Percentiles rank a stretch among this genome's conserved stretches.
These are phyloP conservation scores for Fulmarus glacialis DNA, from an alignment of 2,113 vertebrate genomes.

Conservation along the genomic window DNA sequence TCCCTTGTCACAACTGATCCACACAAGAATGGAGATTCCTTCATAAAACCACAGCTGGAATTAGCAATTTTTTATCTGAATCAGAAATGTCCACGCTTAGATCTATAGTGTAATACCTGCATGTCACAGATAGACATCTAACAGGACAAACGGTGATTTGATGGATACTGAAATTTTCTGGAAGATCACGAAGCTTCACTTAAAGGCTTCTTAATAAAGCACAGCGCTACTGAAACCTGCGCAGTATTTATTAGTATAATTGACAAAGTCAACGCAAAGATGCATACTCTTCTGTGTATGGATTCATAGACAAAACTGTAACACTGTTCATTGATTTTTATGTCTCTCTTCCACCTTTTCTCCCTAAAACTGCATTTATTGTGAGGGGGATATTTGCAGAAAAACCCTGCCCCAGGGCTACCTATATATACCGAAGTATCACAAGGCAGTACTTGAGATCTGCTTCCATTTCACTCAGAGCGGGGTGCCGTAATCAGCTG, in stretches of 20 bases:
- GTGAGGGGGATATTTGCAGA: not conserved
- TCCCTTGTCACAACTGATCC: not conserved
- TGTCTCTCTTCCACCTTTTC: not conserved
- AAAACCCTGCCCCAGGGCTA: not conserved
- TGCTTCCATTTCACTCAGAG: not conserved
- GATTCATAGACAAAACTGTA: not conserved
- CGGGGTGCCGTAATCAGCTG: rapidly evolving
- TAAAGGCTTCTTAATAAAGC: not conserved
- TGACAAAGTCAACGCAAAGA: not conserved
- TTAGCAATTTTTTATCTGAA: not conserved
- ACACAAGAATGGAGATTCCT: not conserved
- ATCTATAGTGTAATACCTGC: not conserved
- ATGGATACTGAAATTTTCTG: not conserved
- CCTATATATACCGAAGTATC: not conserved
- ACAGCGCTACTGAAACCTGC: not conserved
- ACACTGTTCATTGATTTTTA: not conserved
- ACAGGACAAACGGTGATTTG: not conserved
- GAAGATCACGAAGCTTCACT: not conserved
- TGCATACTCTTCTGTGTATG: not conserved
- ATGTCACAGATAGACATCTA: not conserved
- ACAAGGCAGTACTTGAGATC: not conserved
- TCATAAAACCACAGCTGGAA: not conserved
- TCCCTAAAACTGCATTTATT: not conserved
- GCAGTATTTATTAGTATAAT: not conserved
- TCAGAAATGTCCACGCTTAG: not conserved